Evolutionary conservation across 2,888 invertebrate genomes (phyloP), one percentile per base, ranked within the genome.

Genomic region (Eristalis intricaria): DNA sequence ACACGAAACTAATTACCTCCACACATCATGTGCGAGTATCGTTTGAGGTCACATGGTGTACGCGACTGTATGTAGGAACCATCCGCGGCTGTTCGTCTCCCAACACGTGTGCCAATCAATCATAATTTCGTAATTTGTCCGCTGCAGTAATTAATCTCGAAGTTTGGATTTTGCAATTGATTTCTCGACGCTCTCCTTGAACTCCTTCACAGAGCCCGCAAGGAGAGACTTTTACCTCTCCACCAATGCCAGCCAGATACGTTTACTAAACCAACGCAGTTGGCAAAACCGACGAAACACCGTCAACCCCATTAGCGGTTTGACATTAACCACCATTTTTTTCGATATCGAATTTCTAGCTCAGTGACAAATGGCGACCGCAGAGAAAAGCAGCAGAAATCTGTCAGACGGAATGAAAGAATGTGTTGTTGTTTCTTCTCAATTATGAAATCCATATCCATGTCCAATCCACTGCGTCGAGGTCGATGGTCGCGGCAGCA

Each of bases 341-440:
- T 65, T 69, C 40, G 50, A 69, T 75, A 75, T 80, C 66, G 19
- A 56, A 84, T 84, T 84, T 75, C 84, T 63, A n/a, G 50, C 69
- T 69, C 29, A 56, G 19, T 32, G 43, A 29, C 26, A 61, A 75
- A 66, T 60, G 58, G 19, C 65, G 32, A 79, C 84, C 78, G 50
- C 74, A 70, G 50, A 38, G 63, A 35, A 26, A 43, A 35, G 58
- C 40, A 4, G 40, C 56, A 63, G 5, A 50, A 43, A 40, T 50
- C 69, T 38, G 60, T 61, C 13, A 60, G 58, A 11, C 60, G 66
- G 43, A n/a, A n/a, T 15, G 5, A 50, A 19, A 19, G 43, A 50
- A 50, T 50, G 19, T 50, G 19, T 1, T 50, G 19, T 4, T 50
- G 5, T 43, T 15, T 13, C 1, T n/a, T 19, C 19, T 8, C 7